Base-by-base conservation (phyloP, 2,888 invertebrate genomes). In the Boloria selene region DNA sequence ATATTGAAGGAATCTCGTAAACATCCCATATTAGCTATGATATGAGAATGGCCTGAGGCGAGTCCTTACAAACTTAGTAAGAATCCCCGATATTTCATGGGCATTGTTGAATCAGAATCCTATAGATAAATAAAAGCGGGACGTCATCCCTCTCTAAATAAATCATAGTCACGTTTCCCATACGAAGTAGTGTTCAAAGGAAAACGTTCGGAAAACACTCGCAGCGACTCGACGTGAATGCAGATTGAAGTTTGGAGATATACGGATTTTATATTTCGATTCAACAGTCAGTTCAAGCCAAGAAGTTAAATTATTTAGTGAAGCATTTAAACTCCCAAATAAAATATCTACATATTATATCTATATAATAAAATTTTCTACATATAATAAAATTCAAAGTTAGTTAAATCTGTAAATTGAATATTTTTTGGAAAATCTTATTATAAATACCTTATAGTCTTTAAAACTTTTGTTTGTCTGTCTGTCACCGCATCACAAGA, bases 201-300 rank as follows among this genome's bases (percentile, higher is more conserved):
- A 83, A 87, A 84, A 82, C 82, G 85, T 78, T 84, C 74, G 87
- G 87, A 84, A 88, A 88, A 88, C 88, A 88, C 87, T 87, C 83
- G 84, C 74, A 73, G 67, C 74, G 72, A 79, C 79, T 76, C 74
- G 75, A 59, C 61, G 68, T 78, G 88, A 84, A 88, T 88, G 84
- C 80, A 84, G 86, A 88, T 72, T 50, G 70, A 69, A 66, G 72
- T 76, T 75, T 13, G 45, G 55, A 44, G 62, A 79, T 45, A 82
- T 22, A 75, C 71, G 68, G 70, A 22, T 52, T 26, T 45, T n/a
- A 13, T 47, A 18, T 51, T 17, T 22, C 16, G 0, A 10, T 38
- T 3, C 1, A 38, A 38, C 7, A 10, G 31, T 38, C 10, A 2
- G 7, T 38, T 38, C 10, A 10, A 38, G 10, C 2, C 7, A 22